phyloP scores from a whole-genome alignment of 2,888 invertebrate species.

The Nymphalis polychloros region DNA sequence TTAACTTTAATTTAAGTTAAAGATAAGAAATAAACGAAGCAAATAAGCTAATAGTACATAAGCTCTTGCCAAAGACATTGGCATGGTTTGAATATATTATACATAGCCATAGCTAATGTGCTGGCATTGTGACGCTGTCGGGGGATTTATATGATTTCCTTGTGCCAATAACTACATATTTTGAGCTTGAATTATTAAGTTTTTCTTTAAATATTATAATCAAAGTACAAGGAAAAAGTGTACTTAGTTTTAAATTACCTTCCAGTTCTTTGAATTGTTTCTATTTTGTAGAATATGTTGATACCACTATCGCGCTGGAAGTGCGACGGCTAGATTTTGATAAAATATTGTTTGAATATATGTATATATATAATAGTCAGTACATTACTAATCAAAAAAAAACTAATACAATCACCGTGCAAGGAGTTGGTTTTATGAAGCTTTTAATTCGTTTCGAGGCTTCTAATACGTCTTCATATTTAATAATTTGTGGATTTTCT shows the following conservation, averaged over 20 bases:
- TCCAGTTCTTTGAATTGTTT: constrained; percentile 44
- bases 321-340: constrained; percentile 57
- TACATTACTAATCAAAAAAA: not conserved
- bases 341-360: not conserved
- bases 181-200: too few relatives aligned
- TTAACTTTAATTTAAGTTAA: constrained; percentile 12
- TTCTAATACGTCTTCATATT: constrained; percentile 55
- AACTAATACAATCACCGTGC: constrained; percentile 49
- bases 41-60: too few relatives aligned
- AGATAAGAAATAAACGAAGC: too few relatives aligned
- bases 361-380: not conserved
- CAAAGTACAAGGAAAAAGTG: too few relatives aligned
- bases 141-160: too few relatives aligned
- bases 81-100: too few relatives aligned
- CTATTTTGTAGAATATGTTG: constrained; percentile 45
- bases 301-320: constrained; percentile 54
- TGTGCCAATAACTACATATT: too few relatives aligned
- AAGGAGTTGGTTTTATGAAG: constrained; percentile 54
- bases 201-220: too few relatives aligned
- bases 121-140: too few relatives aligned
- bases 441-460: constrained; percentile 52
- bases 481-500: constrained; percentile 59
- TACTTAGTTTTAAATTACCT: constrained; percentile 43
- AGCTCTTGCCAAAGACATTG: too few relatives aligned
- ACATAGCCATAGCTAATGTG: too few relatives aligned